phyloP scores from a whole-genome alignment of 2,113 vertebrate species.

The Laticauda colubrina region DNA sequence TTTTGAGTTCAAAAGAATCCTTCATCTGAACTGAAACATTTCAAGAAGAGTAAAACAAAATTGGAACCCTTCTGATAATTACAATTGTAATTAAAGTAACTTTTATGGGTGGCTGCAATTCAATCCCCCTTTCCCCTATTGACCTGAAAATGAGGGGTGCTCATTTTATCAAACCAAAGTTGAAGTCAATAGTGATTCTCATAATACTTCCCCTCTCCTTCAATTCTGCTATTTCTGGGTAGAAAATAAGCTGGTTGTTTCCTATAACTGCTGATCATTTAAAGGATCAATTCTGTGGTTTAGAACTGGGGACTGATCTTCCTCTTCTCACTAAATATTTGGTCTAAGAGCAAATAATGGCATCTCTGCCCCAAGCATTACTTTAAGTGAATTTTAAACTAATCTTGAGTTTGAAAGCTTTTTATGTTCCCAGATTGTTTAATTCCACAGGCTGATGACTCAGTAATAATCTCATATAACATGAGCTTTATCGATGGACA shows the following conservation, averaged over 20 bases:
- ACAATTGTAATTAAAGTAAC: neutral
- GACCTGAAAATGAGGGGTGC: neutral
- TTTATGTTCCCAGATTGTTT: neutral
- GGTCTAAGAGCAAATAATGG: neutral
- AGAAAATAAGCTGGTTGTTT: neutral
- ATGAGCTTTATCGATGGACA: neutral
- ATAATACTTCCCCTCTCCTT: neutral
- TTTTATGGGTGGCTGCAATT: neutral
- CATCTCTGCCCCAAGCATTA: neutral
- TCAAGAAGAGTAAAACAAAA: neutral
- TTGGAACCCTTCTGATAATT: neutral
- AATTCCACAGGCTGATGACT: neutral
- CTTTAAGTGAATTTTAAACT: neutral
- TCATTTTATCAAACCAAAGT: neutral
- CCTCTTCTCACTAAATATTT: neutral
- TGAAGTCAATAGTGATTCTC: neutral
- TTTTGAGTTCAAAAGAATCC: neutral
- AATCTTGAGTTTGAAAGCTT: neutral
- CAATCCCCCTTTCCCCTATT: neutral
- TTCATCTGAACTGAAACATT: neutral
- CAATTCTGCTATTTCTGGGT: neutral
- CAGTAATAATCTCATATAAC: neutral
- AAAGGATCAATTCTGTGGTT: neutral
- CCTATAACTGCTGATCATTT: neutral
- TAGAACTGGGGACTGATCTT: neutral